Percentiles rank a stretch among this genome's conserved stretches.
phyloP scores from a whole-genome alignment of 2,113 vertebrate genomes.

The Malaclemys terrapin region DNA sequence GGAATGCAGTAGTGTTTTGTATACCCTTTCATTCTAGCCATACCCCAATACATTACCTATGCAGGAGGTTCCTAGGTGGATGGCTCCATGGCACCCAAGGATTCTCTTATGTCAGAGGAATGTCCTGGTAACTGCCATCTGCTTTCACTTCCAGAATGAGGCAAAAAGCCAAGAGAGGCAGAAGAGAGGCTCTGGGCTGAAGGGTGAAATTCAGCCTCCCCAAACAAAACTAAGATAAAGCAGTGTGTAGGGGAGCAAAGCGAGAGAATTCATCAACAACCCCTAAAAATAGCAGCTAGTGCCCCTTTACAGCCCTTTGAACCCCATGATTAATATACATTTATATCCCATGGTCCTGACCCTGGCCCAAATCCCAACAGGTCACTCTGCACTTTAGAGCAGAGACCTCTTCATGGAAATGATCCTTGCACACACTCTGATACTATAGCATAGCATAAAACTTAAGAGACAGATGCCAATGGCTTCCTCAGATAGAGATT shows the following conservation, averaged over 20 bases:
- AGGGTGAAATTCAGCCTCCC: neutral
- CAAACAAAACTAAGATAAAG: neutral
- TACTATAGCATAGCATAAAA: neutral
- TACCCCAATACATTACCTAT: neutral
- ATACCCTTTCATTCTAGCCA: neutral
- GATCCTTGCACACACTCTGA: neutral
- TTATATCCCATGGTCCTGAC: neutral
- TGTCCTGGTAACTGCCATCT: neutral
- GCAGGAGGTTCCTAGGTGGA: neutral
- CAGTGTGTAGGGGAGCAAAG: neutral
- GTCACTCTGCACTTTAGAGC: neutral
- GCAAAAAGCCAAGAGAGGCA: neutral
- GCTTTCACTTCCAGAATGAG: neutral
- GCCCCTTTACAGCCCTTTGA: neutral
- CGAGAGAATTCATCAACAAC: neutral
- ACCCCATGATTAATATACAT: neutral
- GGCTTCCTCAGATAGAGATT: neutral
- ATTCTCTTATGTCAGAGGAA: neutral
- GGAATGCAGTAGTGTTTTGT: neutral
- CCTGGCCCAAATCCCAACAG: neutral
- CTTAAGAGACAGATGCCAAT: neutral
- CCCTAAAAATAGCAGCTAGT: neutral
- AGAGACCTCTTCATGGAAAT: neutral
- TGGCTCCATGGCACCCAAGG: neutral
- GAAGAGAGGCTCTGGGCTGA: neutral